Base-by-base conservation (phyloP, 2,797 vertebrate species). In the Zenarchopterus dispar region DNA sequence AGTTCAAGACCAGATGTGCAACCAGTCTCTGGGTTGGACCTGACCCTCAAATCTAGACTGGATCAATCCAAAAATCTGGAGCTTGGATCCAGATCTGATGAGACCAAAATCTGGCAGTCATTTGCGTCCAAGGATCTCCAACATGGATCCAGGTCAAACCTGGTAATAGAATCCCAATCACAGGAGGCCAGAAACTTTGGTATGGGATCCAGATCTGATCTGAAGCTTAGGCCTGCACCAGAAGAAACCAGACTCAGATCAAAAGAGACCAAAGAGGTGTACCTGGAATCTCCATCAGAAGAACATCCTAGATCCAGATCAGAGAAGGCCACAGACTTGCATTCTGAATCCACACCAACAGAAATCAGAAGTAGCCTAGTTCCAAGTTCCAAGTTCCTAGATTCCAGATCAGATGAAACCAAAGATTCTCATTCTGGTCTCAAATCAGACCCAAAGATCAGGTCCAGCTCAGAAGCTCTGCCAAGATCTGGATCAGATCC, bases 261-360 rank as follows among this genome's bases (percentile, higher is more conserved):
- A 0, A 88, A 85, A 5, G 13, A 19, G n/a, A 19, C 18, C 44
- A 36, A 13, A 36, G 44, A 21, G 8, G 19, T 46, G 1, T 11
- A 65, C 0, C 13, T 3, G 24, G 57, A 39, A 28, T 41, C 18
- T 16, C 13, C 11, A 39, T 16, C 33, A 8, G 33, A 4, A 1
- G 18, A 95, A 16, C 80, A 45, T 11, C 1, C n/a, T 16, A 1
- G 0, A 39, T 21, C 50, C 0, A 42, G 10, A 19, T 22, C 49
- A 23, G 33, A 58, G 13, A 76, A 62, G n/a, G 73, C 89, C 17
- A 84, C 67, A 0, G 88, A 85, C 19, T 5, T 59, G 3, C 42
- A 16, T 2, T 11, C 8, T 17, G 16, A 17, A 6, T 53, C 52
- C 15, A 84, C 74, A 41, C 4, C 42, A 0, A 88, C 85, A 22